Evolutionary conservation across 1,140 invertebrate genomes (phyloP), one percentile per base, ranked within the genome.

Genomic region (Diploscapter pachys): DNA sequence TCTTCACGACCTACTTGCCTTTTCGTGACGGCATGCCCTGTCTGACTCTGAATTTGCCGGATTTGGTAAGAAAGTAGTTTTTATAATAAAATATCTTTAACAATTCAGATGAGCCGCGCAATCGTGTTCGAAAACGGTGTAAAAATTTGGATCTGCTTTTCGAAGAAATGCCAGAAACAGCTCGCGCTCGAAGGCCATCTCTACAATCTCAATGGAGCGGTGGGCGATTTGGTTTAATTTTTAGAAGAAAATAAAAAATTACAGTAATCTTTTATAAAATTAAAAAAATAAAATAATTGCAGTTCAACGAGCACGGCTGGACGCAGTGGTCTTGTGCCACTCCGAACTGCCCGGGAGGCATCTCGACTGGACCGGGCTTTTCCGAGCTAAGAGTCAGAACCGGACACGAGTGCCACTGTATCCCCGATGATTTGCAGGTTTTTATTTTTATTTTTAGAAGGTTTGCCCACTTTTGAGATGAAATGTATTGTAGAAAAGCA

Each of bases 291-390:
- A 65, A 51, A 3, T 13, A 63, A 62, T 63, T 63, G 50, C 64
- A 74, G 73, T 13, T 74, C 4, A 66, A 65, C 11, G 54, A 59
- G 4, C 63, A 50, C 2, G 5, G 51, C 9, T 74, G 64, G 54
- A 74, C 62, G 31, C 68, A 31, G 9, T 74, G 73, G 73, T 13
- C 51, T 11, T 74, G 73, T 31, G 56, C 63, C 9, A 62, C 62
- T 54, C 49, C 51, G 0, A 54, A 62, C 3, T 74, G 73, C 11
- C 52, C 51, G 13, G 73, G 73, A 6, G 65, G 59, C 5, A 54
- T 74, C 4, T 31, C 57, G 49, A 74, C 73, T 2, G 53, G 57
- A 63, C 73, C 73, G 64, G 64, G 70, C 50, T 74, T 68, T 48
- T 5, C 51, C 2, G 55, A 55, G 2, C 53, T 74, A 4, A 53